Evolutionary conservation across 1,140 invertebrate species (phyloP).

Genomic region (Lordiphosa clarofinis): DNA sequence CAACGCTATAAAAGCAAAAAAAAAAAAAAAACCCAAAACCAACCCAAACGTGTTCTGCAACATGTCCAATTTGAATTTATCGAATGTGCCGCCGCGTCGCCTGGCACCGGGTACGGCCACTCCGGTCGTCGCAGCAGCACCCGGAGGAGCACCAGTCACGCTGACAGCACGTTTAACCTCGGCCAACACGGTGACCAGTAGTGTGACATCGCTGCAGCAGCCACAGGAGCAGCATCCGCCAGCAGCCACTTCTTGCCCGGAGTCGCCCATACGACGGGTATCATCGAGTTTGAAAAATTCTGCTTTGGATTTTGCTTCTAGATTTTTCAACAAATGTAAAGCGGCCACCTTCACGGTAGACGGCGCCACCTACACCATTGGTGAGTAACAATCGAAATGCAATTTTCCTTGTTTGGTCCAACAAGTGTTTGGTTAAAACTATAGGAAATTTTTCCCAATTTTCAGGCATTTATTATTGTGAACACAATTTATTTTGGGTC

Average conservation of each 20-base stretch:
- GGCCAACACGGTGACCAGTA: conserved; percentile 46
- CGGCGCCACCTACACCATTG: conserved; percentile 88
- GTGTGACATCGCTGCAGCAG: conserved; percentile 26
- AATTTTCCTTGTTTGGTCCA: background rate
- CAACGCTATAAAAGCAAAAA: conserved; percentile 2
- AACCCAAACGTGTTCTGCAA: conserved; percentile 28
- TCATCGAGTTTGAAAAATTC: conserved; percentile 75
- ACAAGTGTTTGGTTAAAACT: background rate
- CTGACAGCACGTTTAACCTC: conserved; percentile 52
- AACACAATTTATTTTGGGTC: too few species aligned
- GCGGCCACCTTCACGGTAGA: conserved; percentile 89
- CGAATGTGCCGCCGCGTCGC: conserved; percentile 54
- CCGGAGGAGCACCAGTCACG: conserved; percentile 28
- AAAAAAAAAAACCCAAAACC: conserved; percentile 7
- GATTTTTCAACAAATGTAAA: conserved; percentile 87
- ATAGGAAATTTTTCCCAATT: too few species aligned
- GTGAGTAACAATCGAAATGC: conserved; percentile 80
- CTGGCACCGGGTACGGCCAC: conserved; percentile 63
- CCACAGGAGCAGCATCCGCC: conserved; percentile 9
- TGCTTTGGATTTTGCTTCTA: conserved; percentile 77
- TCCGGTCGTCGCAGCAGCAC: conserved; percentile 37
- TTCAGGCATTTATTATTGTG: too few species aligned
- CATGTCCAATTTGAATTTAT: conserved; percentile 62
- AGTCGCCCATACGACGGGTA: conserved; percentile 72
- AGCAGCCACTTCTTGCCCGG: conserved; percentile 66